Evolutionary conservation across 1,140 invertebrate genomes (phyloP), one percentile per base, ranked within the genome.

Genomic region (Parapsyche elsis): DNA sequence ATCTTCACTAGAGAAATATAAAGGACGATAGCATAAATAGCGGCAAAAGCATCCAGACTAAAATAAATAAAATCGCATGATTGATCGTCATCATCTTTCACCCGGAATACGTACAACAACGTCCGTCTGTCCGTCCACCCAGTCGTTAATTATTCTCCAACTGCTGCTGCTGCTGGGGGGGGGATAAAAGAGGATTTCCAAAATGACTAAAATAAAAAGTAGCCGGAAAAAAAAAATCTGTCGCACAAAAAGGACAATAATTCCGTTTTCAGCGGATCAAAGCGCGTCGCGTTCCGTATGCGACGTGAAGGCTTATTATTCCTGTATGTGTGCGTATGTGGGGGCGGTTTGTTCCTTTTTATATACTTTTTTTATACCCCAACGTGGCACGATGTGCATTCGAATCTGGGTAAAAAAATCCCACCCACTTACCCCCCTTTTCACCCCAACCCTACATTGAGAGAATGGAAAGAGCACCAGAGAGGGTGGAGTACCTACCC

Each of bases 371-470:
- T 16, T 53, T 53, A 5, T 53, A 53, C 30, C 30, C 30, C 49
- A 53, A 53, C 49, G 49, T 53, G 49, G 49, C 49, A 53, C 49
- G 49, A 53, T 53, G 49, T 53, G 49, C 49, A 53, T 53, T 53
- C 49, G 49, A 53, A 2, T 53, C 49, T 53, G 12, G 49, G 10
- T 14, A 53, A 53, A 53, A 53, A 53, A 14, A 53, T 5, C 10
- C 49, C 49, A 4, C 49, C 2, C 49, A 1, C 49, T 10, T 5
- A 12, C 12, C 16, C 49, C 49, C 2, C 10, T 2, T 53, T 10
- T 2, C 49, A 12, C 10, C 12, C 49, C 49, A 16, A 53, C 16
- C 4, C 49, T 5, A 46, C 12, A 10, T 10, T 4, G 49, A 53
- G 16, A 53, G 49, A 24, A 4, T 0, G 59, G 5, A 61, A 5